Conservation (phyloP, 2,888 invertebrate species). For the Tenthredo amoena region DNA sequence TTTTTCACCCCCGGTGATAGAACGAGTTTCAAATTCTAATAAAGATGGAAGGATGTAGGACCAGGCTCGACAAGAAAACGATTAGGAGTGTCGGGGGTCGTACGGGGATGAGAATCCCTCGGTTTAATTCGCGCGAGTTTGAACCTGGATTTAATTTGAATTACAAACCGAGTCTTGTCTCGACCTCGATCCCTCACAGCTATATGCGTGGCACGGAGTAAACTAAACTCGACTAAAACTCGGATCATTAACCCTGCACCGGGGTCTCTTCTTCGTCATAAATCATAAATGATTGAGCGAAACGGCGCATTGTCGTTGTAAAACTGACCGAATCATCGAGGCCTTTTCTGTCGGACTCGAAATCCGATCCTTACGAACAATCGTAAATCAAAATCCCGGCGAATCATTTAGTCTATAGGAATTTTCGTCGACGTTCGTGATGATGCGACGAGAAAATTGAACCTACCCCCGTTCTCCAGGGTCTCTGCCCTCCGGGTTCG, state of each 20-base stretch:
- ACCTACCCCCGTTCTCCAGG: not conserved
- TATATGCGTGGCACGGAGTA: conserved; percentile 17
- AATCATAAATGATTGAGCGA: conserved; percentile 15
- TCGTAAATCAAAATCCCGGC: not conserved
- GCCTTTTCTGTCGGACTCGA: not conserved
- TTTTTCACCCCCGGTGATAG: not conserved
- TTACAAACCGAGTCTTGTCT: conserved; percentile 19
- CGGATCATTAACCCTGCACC: conserved; percentile 39
- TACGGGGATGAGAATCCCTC: not conserved
- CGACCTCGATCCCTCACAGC: conserved; percentile 31
- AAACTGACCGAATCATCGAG: not conserved
- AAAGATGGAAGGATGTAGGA: not conserved
- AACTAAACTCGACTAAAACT: conserved; percentile 40
- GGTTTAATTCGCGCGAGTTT: conserved; percentile 27
- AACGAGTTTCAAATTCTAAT: not conserved
- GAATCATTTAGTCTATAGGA: not conserved
- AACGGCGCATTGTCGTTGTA: not conserved
- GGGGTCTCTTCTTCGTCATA: not conserved
- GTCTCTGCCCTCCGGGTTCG: not conserved
- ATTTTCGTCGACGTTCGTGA: not conserved
- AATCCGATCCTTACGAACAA: not conserved
- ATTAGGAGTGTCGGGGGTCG: conserved; percentile 15
- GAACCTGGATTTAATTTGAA: conserved; percentile 42
- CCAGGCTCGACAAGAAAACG: not conserved
- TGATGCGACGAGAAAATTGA: not conserved